Evolutionary conservation across 2,888 invertebrate genomes (phyloP).

Genomic region (Caenorhabditis drosophilae): DNA sequence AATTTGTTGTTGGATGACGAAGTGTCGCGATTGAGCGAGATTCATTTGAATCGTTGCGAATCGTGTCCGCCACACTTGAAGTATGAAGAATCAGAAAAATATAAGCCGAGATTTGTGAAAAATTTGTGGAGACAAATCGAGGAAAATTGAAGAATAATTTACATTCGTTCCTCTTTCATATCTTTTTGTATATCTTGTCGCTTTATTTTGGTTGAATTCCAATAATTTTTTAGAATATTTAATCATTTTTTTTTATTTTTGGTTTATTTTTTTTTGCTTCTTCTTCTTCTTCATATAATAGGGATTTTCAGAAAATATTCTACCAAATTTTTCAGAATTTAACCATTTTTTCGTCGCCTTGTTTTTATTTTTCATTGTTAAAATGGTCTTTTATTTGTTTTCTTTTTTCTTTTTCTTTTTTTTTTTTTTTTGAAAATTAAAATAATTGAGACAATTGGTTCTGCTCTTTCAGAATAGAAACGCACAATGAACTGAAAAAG

Average conservation of each 20-base stretch:
- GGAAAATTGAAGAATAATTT: not conserved
- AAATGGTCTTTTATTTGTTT: not conserved
- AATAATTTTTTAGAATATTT: no score
- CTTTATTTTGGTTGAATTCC: no score
- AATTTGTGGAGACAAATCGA: not conserved
- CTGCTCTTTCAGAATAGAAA: not conserved
- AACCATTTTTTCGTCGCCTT: no score
- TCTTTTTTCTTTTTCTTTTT: not conserved
- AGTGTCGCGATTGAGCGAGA: not conserved
- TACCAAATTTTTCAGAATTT: not conserved
- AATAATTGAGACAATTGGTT: not conserved
- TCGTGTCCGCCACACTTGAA: not conserved
- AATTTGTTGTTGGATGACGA: not conserved
- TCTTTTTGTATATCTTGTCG: no score
- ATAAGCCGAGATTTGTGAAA: not conserved
- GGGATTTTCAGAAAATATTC: not conserved
- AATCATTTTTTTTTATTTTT: not conserved
- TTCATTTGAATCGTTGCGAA: not conserved
- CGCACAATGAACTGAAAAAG: slow-evolving; percentile 48
- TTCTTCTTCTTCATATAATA: no score
- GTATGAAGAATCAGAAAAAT: slow-evolving; percentile 1
- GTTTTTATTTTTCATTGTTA: no score
- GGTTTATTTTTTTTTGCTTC: not conserved
- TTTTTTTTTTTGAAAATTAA: not conserved
- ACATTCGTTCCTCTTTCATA: not conserved